phyloP scores from a whole-genome alignment of 1,140 invertebrate species.

The Lepidurus arcticus region DNA sequence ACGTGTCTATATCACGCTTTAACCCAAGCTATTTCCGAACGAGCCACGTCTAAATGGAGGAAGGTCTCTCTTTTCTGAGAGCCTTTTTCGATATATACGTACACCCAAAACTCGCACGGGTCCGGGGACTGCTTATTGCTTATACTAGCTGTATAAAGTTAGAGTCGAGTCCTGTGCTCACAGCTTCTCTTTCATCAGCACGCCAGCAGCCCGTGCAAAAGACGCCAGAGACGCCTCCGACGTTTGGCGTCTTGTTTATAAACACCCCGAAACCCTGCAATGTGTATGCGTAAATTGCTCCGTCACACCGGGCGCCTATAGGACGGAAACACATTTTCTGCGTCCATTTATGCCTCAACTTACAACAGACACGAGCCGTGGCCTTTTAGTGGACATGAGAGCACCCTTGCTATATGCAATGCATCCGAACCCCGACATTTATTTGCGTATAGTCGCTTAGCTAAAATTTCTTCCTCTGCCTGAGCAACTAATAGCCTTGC shows the following conservation, averaged over 20 bases:
- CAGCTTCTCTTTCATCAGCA: background rate
- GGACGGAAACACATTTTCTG: background rate
- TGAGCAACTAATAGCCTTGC: background rate
- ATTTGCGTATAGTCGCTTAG: background rate
- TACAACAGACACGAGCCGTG: conserved; percentile 3
- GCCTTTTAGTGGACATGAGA: background rate
- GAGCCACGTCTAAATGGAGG: too few species aligned
- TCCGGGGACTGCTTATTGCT: background rate
- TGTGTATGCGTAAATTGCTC: conserved; percentile 5
- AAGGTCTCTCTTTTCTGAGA: too few species aligned
- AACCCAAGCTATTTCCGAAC: too few species aligned
- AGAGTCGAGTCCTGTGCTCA: background rate
- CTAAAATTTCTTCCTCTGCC: conserved; percentile 1
- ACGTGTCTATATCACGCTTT: too few species aligned
- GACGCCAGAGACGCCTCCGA: background rate
- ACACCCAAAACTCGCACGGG: background rate
- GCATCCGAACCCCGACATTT: background rate
- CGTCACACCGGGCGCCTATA: background rate
- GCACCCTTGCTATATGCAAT: background rate
- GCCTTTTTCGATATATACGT: too few species aligned
- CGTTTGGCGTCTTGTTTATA: conserved; percentile 18
- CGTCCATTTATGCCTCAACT: background rate
- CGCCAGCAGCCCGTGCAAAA: background rate
- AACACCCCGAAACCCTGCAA: background rate
- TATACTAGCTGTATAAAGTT: background rate